phyloP scores from a whole-genome alignment of 1,140 invertebrate species.

The Semibalanus balanoides region DNA sequence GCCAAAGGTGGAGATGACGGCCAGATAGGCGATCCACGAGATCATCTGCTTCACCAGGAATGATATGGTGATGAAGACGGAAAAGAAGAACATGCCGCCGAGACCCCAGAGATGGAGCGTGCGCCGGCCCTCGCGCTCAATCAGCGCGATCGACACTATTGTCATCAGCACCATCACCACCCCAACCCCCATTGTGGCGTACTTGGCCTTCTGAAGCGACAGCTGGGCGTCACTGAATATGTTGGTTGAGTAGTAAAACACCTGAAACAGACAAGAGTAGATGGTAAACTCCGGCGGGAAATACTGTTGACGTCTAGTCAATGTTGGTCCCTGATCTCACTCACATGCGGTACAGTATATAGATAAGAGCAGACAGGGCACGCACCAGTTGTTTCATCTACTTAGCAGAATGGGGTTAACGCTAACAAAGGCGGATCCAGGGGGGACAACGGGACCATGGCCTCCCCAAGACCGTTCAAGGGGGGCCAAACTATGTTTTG shows the following conservation, averaged over 20 bases:
- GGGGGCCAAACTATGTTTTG: too few relatives aligned
- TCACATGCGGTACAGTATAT: too few relatives aligned
- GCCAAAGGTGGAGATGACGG: constrained; percentile 78
- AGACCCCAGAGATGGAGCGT: constrained; percentile 87
- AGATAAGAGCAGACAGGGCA: too few relatives aligned
- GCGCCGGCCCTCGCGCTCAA: constrained; percentile 83
- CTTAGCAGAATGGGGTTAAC: too few relatives aligned
- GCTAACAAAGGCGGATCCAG: too few relatives aligned
- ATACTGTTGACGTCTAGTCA: too few relatives aligned
- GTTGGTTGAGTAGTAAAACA: constrained; percentile 91
- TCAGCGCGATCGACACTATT: constrained; percentile 85
- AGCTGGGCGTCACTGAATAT: constrained; percentile 81
- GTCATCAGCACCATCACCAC: constrained; percentile 95
- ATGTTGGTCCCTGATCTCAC: too few relatives aligned
- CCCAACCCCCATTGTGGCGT: constrained; percentile 82
- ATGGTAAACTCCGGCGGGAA: too few relatives aligned
- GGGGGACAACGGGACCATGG: too few relatives aligned
- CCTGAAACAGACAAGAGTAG: constrained; percentile 39
- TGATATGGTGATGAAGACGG: constrained; percentile 92
- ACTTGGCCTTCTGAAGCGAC: constrained; percentile 43
- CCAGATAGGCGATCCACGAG: constrained; percentile 91
- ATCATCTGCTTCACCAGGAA: constrained; percentile 93
- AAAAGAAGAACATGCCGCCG: constrained; percentile 93
- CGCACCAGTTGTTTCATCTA: too few relatives aligned
- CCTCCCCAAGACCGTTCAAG: too few relatives aligned